Evolutionary conservation across 35 echinoderm and acorn worm species (phyloP), one percentile per base, ranked within the genome.

Genomic region (Acanthaster planci): DNA sequence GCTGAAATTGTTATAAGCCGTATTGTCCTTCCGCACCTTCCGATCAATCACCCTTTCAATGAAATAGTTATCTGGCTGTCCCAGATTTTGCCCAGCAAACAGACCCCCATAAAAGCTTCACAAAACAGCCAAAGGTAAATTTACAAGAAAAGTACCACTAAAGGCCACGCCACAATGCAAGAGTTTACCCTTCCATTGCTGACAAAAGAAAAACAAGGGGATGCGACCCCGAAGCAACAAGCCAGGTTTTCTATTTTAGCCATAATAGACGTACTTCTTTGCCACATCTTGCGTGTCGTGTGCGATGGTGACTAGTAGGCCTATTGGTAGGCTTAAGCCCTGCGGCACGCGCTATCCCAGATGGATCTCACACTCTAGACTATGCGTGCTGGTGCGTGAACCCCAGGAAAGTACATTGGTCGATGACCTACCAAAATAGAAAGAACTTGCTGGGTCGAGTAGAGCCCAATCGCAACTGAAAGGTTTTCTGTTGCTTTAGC

Each of bases 141-240:
- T 72, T 14, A 72, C 42, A 27, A 14, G 34, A 72, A 72, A 31
- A 72, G 34, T 26, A 72, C 64, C 2, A 34, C 10, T 14, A 60
- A 72, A 72, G 64, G 23, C 26, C 23, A 29, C 8, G 29, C 30
- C 64, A 72, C 64, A 72, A 72, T 72, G 34, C 7, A 10, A 30
- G 26, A 34, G 64, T 72, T 67, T 72, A 29, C 26, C 64, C 64
- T 72, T 72, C 64, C 22, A 72, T 7, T 10, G 64, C 64, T 30
- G 34, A 72, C 64, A 72, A 35, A 23, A 72, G 64, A 31, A 34
- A 72, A 34, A 72, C 64, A 72, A 72, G 14, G 34, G 64, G 64
- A 72, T 72, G 64, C 64, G 34, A 72, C 64, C 64, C 64, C 34
- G 64, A 72, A 72, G 64, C 64, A 72, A 72, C 64, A 26, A 29